Evolutionary conservation across 2,888 invertebrate genomes (phyloP), one percentile per base, ranked within the genome.

Genomic region (Drosophila longiperda): DNA sequence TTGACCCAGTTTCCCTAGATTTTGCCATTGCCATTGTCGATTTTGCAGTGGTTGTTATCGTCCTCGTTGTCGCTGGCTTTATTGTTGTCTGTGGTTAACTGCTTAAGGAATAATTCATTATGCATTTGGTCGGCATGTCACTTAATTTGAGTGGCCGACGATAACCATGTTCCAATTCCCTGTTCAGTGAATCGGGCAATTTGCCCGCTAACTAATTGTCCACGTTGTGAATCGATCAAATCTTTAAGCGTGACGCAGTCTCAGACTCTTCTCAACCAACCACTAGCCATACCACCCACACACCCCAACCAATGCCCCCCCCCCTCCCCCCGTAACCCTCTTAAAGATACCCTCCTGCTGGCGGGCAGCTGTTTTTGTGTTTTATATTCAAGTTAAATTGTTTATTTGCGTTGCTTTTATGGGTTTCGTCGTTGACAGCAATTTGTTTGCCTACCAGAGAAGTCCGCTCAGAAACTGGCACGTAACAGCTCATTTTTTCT

Each of bases 61-160:
- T 20, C 33, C 8, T 36, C 23, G 38, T 45, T 33, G 38, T 26
- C 54, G 52, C 15, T 52, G 67, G 59, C 45, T 29, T 52, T 57
- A 48, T 36, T 50, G 55, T 42, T 66, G 68, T 73, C 77, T 79
- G 82, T 61, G 73, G 83, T 88, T 79, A 88, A 90, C 83, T 76
- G 90, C 87, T 90, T 88, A 86, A 80, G 83, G 72, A 90, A 90
- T 86, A 83, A 88, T 90, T 88, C 89, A 90, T 90, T 86, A 88
- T 79, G 74, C 79, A 86, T 86, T 81, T 86, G 83, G 75, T 71
- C 68, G 77, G 73, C 79, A 64, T 90, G 87, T 90, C 87, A 81
- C 83, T 86, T 90, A 75, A 87, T 90, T 85, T 86, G 81, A 82
- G 90, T 89, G 82, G 73, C 75, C 68, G 55, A 60, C 72, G 40